Percentiles rank a stretch among this genome's conserved stretches.
These are phyloP conservation scores for Laupala kohalensis DNA, from an alignment of 1,140 invertebrate genomes.

Conservation along the genomic window DNA sequence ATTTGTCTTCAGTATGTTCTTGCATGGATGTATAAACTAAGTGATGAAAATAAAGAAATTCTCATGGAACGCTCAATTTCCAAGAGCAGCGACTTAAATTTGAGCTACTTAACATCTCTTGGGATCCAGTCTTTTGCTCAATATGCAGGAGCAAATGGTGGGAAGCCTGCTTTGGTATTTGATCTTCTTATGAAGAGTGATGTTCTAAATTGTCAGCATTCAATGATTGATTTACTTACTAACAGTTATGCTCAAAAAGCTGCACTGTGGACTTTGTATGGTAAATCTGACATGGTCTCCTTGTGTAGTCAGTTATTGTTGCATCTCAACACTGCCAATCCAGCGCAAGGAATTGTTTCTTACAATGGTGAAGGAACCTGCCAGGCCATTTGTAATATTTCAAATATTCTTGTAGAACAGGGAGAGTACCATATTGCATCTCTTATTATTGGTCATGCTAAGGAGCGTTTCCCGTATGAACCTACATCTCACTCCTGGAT, in stretches of 20 bases:
- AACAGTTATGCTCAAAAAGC: constrained; percentile 65
- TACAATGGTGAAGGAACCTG: constrained; percentile 56
- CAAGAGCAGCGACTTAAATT: constrained; percentile 41
- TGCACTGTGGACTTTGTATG: constrained; percentile 74
- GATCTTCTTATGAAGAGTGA: constrained; percentile 67
- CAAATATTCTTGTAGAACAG: constrained; percentile 43
- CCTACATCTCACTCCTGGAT: constrained; percentile 50
- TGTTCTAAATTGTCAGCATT: constrained; percentile 70
- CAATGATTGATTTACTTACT: constrained; percentile 63
- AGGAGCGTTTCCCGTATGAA: constrained; percentile 44
- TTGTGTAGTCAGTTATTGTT: constrained; percentile 65
- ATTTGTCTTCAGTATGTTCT: constrained; percentile 73
- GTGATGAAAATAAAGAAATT: constrained; percentile 33
- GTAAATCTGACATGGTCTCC: constrained; percentile 67
- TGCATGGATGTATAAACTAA: constrained; percentile 62
- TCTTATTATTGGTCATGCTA: constrained; percentile 39
- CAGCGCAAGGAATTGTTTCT: constrained; percentile 34
- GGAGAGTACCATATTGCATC: constrained; percentile 43
- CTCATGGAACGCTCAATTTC: constrained; percentile 42
- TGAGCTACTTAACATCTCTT: constrained; percentile 47
- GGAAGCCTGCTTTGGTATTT: constrained; percentile 29
- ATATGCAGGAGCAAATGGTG: constrained; percentile 26
- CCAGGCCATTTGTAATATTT: constrained; percentile 55
- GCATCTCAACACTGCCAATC: constrained; percentile 50
- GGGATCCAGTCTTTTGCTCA: constrained; percentile 47